Percentiles rank a stretch among this genome's conserved stretches.
phyloP scores from a whole-genome alignment of 2,888 invertebrate genomes.

The Teleogryllus oceanicus region DNA sequence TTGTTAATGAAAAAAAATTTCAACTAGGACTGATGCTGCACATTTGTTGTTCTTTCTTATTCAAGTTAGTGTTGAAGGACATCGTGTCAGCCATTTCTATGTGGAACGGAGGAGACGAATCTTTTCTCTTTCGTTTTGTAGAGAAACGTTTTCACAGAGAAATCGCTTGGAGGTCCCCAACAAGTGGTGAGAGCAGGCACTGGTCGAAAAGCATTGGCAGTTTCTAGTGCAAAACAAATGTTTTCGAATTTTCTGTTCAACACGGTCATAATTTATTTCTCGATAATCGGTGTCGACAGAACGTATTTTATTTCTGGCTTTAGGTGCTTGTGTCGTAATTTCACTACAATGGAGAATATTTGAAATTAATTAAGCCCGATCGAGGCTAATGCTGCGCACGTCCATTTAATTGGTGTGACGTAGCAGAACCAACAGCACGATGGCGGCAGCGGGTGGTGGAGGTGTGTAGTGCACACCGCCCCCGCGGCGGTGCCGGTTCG shows the following conservation, averaged over 20 bases:
- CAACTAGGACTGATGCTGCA: too few species aligned
- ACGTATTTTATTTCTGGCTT: constrained; percentile 18
- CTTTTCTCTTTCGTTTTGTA: too few species aligned
- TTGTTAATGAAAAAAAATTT: too few species aligned
- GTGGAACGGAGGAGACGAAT: too few species aligned
- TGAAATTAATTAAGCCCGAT: constrained; percentile 1
- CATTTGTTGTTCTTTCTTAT: too few species aligned
- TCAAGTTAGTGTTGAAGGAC: too few species aligned
- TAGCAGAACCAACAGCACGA: background rate
- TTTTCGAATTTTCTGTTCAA: constrained; percentile 7
- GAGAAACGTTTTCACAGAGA: too few species aligned
- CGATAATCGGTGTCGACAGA: constrained; percentile 3
- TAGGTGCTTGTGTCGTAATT: constrained; percentile 18
- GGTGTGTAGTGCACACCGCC: background rate
- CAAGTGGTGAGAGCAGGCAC: background rate
- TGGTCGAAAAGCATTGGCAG: background rate
- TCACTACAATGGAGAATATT: constrained; percentile 3
- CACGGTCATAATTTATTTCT: constrained; percentile 18
- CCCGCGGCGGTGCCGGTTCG: background rate
- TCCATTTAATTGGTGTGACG: constrained; percentile 10
- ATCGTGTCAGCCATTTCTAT: too few species aligned
- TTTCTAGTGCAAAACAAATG: background rate
- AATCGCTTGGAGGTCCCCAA: too few species aligned
- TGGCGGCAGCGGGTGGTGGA: background rate
- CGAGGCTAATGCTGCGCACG: background rate